Conservation (phyloP, 2,797 vertebrate species). For the Lutjanus campechanus region DNA sequence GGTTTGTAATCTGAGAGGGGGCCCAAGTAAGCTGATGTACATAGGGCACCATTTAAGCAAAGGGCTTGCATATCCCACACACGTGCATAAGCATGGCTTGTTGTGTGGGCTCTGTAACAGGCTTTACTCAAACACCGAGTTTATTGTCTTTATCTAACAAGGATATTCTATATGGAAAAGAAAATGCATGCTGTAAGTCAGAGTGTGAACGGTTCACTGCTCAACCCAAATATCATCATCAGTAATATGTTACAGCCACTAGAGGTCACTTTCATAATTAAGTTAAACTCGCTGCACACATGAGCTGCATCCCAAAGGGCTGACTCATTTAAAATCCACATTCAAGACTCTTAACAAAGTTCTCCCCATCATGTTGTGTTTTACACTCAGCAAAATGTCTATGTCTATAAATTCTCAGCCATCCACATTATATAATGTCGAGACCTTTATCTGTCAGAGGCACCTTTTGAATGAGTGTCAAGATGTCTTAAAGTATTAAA, state of each 20-base stretch:
- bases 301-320: neutral
- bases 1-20: slow-evolving; percentile 53
- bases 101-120: slow-evolving; percentile 27
- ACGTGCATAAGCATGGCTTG: slow-evolving; percentile 2
- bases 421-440: neutral
- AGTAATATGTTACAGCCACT: slow-evolving; percentile 1
- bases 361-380: neutral
- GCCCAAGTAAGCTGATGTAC: slow-evolving; percentile 32
- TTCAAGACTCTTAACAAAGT: too few relatives aligned
- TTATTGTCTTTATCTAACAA: slow-evolving; percentile 15
- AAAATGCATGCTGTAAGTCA: neutral
- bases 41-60: slow-evolving; percentile 21
- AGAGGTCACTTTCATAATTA: slow-evolving; percentile 26
- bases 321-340: neutral
- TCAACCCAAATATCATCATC: slow-evolving; percentile 18
- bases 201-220: neutral
- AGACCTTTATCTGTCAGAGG: too few relatives aligned
- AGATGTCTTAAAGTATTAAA: too few relatives aligned
- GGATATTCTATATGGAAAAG: neutral
- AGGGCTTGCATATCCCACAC: slow-evolving; percentile 42
- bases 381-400: neutral
- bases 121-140: slow-evolving; percentile 37
- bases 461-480: too few relatives aligned
- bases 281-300: neutral
- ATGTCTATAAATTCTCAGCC: neutral